Evolutionary conservation across 92 coral and sea anemone genomes (phyloP).

Genomic region (Porites divaricata): DNA sequence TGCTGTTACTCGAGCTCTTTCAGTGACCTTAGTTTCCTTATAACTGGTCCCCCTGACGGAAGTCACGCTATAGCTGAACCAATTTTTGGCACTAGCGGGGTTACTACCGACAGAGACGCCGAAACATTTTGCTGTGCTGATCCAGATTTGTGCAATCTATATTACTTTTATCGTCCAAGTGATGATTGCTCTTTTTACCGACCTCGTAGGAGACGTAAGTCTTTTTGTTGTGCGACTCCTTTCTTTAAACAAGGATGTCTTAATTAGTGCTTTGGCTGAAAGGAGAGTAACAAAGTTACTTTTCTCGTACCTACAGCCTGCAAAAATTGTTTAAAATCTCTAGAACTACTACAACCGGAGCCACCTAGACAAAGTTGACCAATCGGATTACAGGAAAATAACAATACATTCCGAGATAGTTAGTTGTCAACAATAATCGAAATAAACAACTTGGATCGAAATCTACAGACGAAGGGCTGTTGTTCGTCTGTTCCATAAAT

Average conservation of each 20-base stretch:
- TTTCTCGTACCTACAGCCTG: too few relatives aligned
- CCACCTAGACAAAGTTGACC: too few relatives aligned
- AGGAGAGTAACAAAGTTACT: too few relatives aligned
- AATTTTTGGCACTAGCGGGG: not conserved
- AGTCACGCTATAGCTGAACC: conserved; percentile 11
- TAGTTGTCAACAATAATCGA: too few relatives aligned
- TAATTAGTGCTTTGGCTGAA: too few relatives aligned
- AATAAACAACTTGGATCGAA: too few relatives aligned
- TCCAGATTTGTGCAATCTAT: conserved; percentile 30
- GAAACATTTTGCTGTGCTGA: conserved; percentile 55
- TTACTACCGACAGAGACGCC: conserved; percentile 48
- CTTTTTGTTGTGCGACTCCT: not conserved
- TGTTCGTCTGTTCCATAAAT: too few relatives aligned
- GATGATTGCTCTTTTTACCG: conserved; percentile 35
- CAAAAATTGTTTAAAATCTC: too few relatives aligned
- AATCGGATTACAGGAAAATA: too few relatives aligned
- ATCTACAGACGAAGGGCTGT: too few relatives aligned
- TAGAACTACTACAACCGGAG: too few relatives aligned
- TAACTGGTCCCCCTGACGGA: conserved; percentile 45
- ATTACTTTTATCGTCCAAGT: conserved; percentile 58
- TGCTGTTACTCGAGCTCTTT: conserved; percentile 50
- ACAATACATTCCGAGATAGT: too few relatives aligned
- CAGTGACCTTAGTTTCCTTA: conserved; percentile 33
- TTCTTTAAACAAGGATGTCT: not conserved
- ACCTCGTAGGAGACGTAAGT: conserved; percentile 41